Conservation (phyloP, 2,888 invertebrate genomes). For the Troglohyphantes excavatus region DNA sequence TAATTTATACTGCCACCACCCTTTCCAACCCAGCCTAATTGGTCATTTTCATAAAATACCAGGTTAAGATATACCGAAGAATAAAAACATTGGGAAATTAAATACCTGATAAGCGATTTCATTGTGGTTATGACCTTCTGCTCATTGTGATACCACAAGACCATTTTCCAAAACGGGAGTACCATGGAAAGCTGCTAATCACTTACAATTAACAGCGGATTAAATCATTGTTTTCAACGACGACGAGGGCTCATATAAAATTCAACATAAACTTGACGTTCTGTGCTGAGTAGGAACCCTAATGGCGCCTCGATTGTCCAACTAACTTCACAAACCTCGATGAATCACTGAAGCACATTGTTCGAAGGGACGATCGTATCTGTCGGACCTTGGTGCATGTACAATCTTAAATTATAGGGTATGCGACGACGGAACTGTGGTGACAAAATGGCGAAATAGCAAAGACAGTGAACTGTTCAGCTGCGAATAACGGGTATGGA, state of each 20-base stretch:
- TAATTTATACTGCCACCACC: too few relatives aligned
- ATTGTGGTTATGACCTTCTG: neutral
- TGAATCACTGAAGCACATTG: neutral
- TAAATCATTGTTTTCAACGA: neutral
- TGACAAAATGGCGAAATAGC: neutral
- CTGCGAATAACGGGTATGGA: neutral
- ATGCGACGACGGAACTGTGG: neutral
- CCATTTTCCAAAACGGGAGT: neutral
- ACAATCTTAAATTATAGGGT: neutral
- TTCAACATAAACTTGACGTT: neutral
- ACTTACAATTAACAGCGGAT: neutral
- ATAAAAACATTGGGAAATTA: neutral
- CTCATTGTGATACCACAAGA: neutral
- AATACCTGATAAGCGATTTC: neutral
- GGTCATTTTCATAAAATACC: too few relatives aligned
- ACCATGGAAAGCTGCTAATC: neutral
- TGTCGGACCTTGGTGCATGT: neutral
- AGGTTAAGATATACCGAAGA: too few relatives aligned
- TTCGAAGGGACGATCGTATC: neutral
- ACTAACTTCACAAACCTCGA: neutral
- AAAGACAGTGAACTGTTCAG: neutral
- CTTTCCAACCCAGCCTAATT: too few relatives aligned
- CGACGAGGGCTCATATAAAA: neutral
- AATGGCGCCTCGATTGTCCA: neutral
- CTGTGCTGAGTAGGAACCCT: neutral